Evolutionary conservation across 2,888 invertebrate species (phyloP).

Genomic region (Synergus gifuensis): DNA sequence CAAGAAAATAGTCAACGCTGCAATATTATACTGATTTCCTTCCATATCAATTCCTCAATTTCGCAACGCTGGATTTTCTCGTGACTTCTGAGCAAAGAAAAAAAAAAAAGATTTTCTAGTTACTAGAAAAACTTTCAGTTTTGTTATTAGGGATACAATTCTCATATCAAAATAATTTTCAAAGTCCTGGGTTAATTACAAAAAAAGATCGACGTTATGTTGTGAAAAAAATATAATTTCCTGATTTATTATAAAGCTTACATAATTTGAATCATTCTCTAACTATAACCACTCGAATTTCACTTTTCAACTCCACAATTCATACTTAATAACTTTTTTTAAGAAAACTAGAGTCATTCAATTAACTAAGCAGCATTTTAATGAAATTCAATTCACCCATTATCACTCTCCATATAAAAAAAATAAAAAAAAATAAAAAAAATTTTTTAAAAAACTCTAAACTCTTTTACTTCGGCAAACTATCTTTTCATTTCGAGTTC

Average conservation of each 20-base stretch:
- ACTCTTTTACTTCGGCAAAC: neutral
- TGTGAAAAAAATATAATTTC: neutral
- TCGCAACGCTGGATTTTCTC: neutral
- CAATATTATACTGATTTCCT: neutral
- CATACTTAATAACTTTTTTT: too few relatives aligned
- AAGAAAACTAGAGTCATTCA: too few relatives aligned
- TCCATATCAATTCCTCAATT: too few relatives aligned
- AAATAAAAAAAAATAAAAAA: too few relatives aligned
- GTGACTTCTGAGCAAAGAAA: neutral
- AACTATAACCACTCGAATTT: neutral
- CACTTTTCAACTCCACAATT: neutral
- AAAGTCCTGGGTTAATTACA: neutral
- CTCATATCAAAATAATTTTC: neutral
- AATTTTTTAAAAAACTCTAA: neutral
- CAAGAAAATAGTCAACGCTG: neutral
- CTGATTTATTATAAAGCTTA: neutral
- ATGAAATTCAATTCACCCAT: neutral
- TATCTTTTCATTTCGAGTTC: constrained; percentile 50
- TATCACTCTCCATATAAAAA: neutral
- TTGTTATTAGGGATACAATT: neutral
- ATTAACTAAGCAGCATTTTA: too few relatives aligned
- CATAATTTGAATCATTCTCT: neutral
- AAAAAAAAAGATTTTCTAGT: neutral
- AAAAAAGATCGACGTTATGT: neutral
- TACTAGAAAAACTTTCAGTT: neutral